Evolutionary conservation across 2,888 invertebrate genomes (phyloP).

Genomic region (Philaethria dido): DNA sequence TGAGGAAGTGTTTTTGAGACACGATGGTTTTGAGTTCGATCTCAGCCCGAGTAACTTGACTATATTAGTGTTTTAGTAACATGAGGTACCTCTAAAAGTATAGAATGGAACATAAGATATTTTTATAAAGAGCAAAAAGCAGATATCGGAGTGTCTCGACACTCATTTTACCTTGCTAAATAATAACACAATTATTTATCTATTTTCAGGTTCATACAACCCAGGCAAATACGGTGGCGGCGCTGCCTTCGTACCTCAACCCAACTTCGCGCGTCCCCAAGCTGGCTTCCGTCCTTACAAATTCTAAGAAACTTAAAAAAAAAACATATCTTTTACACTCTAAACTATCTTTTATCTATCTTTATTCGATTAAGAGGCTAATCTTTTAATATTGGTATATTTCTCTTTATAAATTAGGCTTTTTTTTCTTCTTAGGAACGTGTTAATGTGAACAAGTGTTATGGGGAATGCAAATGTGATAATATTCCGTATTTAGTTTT

Average conservation of each 20-base stretch:
- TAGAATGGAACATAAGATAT: too few species aligned
- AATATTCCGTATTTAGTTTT: constrained; percentile 40
- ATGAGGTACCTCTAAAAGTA: too few species aligned
- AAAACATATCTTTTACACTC: constrained; percentile 30
- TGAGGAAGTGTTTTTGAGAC: too few species aligned
- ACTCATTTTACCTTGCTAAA: too few species aligned
- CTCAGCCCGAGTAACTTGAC: too few species aligned
- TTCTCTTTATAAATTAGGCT: constrained; percentile 8
- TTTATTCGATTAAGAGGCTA: constrained; percentile 19
- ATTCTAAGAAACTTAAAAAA: constrained; percentile 59
- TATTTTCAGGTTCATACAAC: constrained; percentile 76
- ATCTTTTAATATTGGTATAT: constrained; percentile 14
- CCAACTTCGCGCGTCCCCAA: constrained; percentile 62
- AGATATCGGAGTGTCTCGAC: too few species aligned
- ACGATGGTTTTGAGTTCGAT: too few species aligned
- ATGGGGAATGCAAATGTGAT: constrained; percentile 43
- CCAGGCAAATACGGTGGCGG: constrained; percentile 68
- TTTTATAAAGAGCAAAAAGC: too few species aligned
- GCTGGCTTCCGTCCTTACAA: constrained; percentile 73
- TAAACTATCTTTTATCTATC: constrained; percentile 24
- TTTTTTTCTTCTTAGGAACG: constrained; percentile 8
- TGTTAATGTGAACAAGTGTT: constrained; percentile 42
- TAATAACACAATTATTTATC: constrained; percentile 7
- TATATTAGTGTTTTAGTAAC: too few species aligned
- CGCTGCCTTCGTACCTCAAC: constrained; percentile 54